phyloP scores from a whole-genome alignment of 2,113 vertebrate genomes.

The Tor tambroides region DNA sequence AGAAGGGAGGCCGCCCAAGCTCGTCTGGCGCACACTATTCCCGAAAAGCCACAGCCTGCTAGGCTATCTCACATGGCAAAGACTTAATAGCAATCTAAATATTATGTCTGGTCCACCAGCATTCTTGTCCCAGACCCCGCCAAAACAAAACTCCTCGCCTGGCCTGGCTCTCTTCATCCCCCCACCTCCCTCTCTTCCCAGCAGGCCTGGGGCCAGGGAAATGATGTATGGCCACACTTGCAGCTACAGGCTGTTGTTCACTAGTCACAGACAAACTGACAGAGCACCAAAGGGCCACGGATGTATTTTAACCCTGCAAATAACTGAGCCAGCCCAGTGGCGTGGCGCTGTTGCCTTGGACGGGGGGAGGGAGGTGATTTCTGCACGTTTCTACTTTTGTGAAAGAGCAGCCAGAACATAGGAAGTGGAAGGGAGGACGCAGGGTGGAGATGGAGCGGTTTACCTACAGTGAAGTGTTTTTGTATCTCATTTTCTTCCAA shows the following conservation, averaged over 20 bases:
- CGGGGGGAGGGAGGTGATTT: background rate
- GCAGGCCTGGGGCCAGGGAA: conserved; percentile 57
- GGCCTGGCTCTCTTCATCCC: conserved; percentile 42
- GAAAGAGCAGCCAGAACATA: conserved; percentile 37
- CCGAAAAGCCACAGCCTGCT: conserved; percentile 66
- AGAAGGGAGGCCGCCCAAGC: conserved; percentile 1
- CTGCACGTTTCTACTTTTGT: conserved; percentile 16
- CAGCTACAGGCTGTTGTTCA: conserved; percentile 37
- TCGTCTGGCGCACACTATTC: conserved; percentile 55
- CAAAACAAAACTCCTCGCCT: conserved; percentile 80
- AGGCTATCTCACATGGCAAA: conserved; percentile 64
- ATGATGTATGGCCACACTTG: conserved; percentile 54
- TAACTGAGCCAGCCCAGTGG: background rate
- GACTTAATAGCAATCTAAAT: conserved; percentile 80
- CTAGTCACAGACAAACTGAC: conserved; percentile 32
- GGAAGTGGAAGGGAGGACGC: conserved; percentile 46
- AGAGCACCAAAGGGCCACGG: conserved; percentile 20
- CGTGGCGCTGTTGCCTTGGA: background rate
- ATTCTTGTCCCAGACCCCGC: conserved; percentile 74
- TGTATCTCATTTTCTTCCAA: conserved; percentile 52
- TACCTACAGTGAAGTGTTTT: conserved; percentile 63
- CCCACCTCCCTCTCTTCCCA: background rate
- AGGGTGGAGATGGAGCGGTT: conserved; percentile 55
- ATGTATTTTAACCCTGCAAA: conserved; percentile 38
- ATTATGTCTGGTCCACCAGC: conserved; percentile 83